Percentiles rank a stretch among this genome's conserved stretches.
These are phyloP conservation scores for Cydia fagiglandana DNA, from an alignment of 1,140 invertebrate genomes.

Conservation along the genomic window DNA sequence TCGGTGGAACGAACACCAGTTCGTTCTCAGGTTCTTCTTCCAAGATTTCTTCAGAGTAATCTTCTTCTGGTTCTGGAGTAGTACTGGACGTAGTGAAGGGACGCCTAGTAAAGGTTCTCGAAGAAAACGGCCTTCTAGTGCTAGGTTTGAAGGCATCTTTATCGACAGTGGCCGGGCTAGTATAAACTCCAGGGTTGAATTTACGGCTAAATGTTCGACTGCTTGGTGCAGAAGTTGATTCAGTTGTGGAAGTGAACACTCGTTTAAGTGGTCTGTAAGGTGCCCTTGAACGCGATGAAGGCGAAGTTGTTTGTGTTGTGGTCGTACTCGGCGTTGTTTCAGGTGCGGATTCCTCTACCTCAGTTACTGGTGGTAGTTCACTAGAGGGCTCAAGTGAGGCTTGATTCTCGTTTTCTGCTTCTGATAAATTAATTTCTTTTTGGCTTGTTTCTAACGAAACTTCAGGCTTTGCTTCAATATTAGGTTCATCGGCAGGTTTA, in stretches of 20 bases:
- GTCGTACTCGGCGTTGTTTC: conserved; percentile 59
- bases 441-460: conserved; percentile 37
- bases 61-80: conserved; percentile 70
- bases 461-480: conserved; percentile 33
- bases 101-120: conserved; percentile 52
- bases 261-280: conserved; percentile 71
- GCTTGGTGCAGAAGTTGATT: conserved; percentile 61
- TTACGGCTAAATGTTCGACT: conserved; percentile 74
- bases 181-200: conserved; percentile 75
- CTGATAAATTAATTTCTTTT: conserved; percentile 40
- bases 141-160: conserved; percentile 52
- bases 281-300: conserved; percentile 56
- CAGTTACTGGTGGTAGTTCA: conserved; percentile 37
- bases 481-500: conserved; percentile 12
- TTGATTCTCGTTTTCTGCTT: conserved; percentile 43
- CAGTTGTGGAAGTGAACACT: conserved; percentile 70
- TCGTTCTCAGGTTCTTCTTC: conserved; percentile 76
- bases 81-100: conserved; percentile 62
- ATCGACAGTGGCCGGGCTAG: conserved; percentile 67
- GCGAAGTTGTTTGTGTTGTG: conserved; percentile 53
- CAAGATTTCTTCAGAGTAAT: conserved; percentile 73
- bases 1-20: conserved; percentile 72
- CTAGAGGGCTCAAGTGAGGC: conserved; percentile 34
- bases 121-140: conserved; percentile 35
- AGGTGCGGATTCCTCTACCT: conserved; percentile 38